These are phyloP conservation scores for Hipposideros larvatus DNA, from an alignment of 2,797 vertebrate species.

Conservation along the genomic window DNA sequence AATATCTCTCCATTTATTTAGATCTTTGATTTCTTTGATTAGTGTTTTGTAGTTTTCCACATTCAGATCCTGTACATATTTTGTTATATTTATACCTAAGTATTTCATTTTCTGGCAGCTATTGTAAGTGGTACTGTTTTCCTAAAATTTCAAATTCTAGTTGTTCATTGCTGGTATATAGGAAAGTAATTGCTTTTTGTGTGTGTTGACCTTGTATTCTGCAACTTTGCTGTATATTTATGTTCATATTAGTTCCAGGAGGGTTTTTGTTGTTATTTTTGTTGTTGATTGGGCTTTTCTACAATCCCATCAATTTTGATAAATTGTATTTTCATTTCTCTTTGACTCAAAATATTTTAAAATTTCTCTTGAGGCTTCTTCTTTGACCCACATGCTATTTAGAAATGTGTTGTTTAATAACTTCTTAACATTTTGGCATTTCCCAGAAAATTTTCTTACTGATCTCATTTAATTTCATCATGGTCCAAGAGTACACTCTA, in stretches of 20 bases:
- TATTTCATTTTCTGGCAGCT: conserved; percentile 49
- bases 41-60: conserved; percentile 42
- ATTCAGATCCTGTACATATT: conserved; percentile 45
- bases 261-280: background rate
- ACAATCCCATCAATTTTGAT: background rate
- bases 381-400: conserved; percentile 24
- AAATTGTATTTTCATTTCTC: conserved; percentile 33
- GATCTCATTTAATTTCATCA: conserved; percentile 35
- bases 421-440: conserved; percentile 40
- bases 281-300: conserved; percentile 12
- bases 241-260: conserved; percentile 40
- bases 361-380: conserved; percentile 24
- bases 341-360: conserved; percentile 52
- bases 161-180: conserved; percentile 9
- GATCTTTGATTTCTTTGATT: conserved; percentile 54
- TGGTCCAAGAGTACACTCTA: background rate
- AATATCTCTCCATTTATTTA: conserved; percentile 57
- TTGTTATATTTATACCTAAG: conserved; percentile 53
- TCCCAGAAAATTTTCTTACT: background rate
- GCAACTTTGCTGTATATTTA: background rate
- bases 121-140: conserved; percentile 3
- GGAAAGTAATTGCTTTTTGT: conserved; percentile 51
- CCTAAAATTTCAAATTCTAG: conserved; percentile 34
- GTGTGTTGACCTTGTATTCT: background rate
- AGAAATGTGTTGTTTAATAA: background rate